Conservation (phyloP, 2,888 invertebrate genomes). For the Lochmaea capreae region DNA sequence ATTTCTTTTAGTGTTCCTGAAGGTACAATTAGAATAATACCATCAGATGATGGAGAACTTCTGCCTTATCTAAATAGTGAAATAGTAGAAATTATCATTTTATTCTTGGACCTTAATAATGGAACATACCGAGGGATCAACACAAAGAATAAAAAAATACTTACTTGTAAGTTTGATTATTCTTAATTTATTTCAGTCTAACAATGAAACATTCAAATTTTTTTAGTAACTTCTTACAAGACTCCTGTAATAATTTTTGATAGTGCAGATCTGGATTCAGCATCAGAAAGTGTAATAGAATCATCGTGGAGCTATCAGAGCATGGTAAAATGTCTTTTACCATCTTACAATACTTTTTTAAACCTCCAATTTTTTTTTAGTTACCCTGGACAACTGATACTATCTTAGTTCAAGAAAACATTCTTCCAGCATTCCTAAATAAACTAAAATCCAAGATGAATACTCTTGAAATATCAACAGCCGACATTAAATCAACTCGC, state of each 20-base stretch:
- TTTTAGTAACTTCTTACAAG: constrained; percentile 46
- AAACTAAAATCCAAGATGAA: constrained; percentile 63
- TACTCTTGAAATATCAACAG: constrained; percentile 57
- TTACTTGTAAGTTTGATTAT: constrained; percentile 46
- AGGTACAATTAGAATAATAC: constrained; percentile 53
- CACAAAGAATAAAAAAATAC: constrained; percentile 47
- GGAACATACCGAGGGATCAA: constrained; percentile 47
- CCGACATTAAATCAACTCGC: constrained; percentile 66
- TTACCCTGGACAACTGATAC: constrained; percentile 67
- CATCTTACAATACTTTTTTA: background rate
- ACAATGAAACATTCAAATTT: constrained; percentile 6
- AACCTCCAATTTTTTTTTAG: constrained; percentile 56
- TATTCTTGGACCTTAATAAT: constrained; percentile 51
- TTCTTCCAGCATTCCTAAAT: constrained; percentile 64
- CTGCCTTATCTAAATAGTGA: constrained; percentile 46
- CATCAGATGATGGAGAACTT: constrained; percentile 46
- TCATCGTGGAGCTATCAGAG: constrained; percentile 69
- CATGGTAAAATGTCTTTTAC: constrained; percentile 60
- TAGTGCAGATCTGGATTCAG: constrained; percentile 69
- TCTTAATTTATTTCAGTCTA: constrained; percentile 39
- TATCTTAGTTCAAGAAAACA: constrained; percentile 69
- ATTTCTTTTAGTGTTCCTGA: constrained; percentile 51
- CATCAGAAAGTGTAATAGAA: constrained; percentile 67
- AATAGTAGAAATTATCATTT: constrained; percentile 45
- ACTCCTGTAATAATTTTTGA: constrained; percentile 69